Percentiles rank a stretch among this genome's conserved stretches.
Conservation (phyloP, 2,113 vertebrate species). For the Willisornis vidua region DNA sequence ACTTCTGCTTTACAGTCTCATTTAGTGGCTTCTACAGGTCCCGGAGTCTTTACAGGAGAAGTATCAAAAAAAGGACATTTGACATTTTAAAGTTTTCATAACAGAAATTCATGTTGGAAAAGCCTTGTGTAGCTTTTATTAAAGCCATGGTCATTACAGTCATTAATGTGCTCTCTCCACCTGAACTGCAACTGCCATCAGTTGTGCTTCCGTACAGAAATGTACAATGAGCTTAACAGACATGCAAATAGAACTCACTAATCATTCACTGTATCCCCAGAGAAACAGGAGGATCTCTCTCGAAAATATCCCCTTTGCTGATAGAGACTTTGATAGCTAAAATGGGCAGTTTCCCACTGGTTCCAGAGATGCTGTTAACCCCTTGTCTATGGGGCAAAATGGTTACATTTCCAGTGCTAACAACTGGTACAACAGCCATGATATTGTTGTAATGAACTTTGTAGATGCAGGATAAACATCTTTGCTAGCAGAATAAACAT, state of each 20-base stretch:
- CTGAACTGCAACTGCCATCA: neutral
- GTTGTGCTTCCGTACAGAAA: neutral
- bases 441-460: constrained; percentile 61
- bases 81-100: constrained; percentile 1
- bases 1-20: neutral
- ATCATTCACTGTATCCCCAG: neutral
- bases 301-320: constrained; percentile 4
- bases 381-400: constrained; percentile 47
- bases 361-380: constrained; percentile 24
- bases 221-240: neutral
- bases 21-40: neutral
- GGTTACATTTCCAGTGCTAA: constrained; percentile 49
- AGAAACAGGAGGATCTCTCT: neutral
- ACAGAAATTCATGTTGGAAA: neutral
- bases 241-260: neutral
- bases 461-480: constrained; percentile 67
- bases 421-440: constrained; percentile 58
- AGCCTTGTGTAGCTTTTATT: neutral
- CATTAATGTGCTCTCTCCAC: neutral
- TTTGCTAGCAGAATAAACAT: constrained; percentile 72
- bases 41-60: neutral
- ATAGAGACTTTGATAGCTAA: neutral
- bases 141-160: neutral
- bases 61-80: neutral
- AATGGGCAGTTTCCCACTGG: neutral